Base-by-base conservation (phyloP, 1,140 invertebrate genomes). In the Drosophila tsacasi region DNA sequence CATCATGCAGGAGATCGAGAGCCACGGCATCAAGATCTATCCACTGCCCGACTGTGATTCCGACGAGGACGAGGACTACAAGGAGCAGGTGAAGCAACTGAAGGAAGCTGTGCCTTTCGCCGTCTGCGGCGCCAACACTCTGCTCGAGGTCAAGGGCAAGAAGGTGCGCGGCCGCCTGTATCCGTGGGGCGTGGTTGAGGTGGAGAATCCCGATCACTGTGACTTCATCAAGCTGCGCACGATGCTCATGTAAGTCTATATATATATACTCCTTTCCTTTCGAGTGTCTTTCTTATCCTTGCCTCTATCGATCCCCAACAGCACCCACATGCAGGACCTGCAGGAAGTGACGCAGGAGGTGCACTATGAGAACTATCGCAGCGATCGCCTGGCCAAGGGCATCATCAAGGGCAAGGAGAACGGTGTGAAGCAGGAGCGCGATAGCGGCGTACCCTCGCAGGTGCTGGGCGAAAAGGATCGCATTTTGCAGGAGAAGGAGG, bases 171-270 rank as follows among this genome's bases (percentile, higher is more conserved):
- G 98, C 15, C 95, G 99, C 39, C 94, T 99, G 23, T 99, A 99
- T 94, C 98, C 98, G 1, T 99, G 99, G 99, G 99, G 99, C 44
- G 97, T 99, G 27, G 98, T 99, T 1, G 99, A 99, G 95, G 98
- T 99, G n/a, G 99, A 99, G 93, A 99, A 99, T 94, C 96, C 99
- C 2, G 98, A 99, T 61, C 99, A 99, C 93, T 99, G 98, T 94
- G 99, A 99, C 94, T 99, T 99, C 93, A 97, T 99, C 75, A 99
- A 99, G 92, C 95, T 99, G 52, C 94, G 98, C 75, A 99, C 98
- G 32, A 99, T 99, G 98, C 94, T 99, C 10, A 99, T 99, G 96
- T 96, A 52, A 32, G 23, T 15, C 15, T 25, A 5, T 12, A 3
- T 1, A 2, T 10, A 17, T n/a, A n/a, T n/a, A n/a, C n/a, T 6